Percentiles rank a stretch among this genome's conserved stretches.
Conservation (phyloP, 1,140 invertebrate genomes). For the Zaprionus ghesquierei region DNA sequence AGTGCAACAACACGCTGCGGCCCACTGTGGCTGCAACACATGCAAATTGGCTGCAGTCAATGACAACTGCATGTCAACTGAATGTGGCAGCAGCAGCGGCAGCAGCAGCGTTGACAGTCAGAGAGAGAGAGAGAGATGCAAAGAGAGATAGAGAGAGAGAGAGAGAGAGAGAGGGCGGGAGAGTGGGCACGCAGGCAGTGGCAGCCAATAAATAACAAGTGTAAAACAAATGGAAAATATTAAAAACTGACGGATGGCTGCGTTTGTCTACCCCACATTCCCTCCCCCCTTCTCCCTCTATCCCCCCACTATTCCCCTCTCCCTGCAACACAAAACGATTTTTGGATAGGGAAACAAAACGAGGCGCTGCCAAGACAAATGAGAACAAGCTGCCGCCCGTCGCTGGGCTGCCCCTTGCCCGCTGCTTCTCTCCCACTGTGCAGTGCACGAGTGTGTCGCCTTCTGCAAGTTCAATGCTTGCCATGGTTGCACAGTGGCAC, state of each 20-base stretch:
- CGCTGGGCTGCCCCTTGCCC: background rate
- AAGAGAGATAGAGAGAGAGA: background rate
- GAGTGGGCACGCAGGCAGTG: background rate
- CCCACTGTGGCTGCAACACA: constrained; percentile 34
- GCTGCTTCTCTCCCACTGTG: background rate
- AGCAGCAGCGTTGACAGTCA: constrained; percentile 1
- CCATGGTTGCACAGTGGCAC: constrained; percentile 39
- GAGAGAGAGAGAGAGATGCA: background rate
- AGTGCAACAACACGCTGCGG: background rate
- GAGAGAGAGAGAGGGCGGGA: background rate
- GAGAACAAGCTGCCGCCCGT: constrained; percentile 46
- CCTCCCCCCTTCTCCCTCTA: background rate
- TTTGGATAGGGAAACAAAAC: constrained; percentile 29
- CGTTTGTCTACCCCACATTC: constrained; percentile 47
- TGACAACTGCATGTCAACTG: constrained; percentile 70
- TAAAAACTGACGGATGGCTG: constrained; percentile 71
- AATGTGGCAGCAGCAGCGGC: background rate
- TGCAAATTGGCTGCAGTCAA: constrained; percentile 51
- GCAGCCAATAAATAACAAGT: constrained; percentile 63
- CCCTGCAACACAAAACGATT: constrained; percentile 9
- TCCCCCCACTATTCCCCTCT: background rate
- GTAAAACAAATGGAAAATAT: constrained; percentile 73
- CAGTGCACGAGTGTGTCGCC: constrained; percentile 7
- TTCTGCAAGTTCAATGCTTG: constrained; percentile 43
- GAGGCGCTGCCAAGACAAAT: constrained; percentile 45